These are phyloP conservation scores for Melopsittacus undulatus DNA, from an alignment of 2,797 vertebrate genomes.

Conservation along the genomic window DNA sequence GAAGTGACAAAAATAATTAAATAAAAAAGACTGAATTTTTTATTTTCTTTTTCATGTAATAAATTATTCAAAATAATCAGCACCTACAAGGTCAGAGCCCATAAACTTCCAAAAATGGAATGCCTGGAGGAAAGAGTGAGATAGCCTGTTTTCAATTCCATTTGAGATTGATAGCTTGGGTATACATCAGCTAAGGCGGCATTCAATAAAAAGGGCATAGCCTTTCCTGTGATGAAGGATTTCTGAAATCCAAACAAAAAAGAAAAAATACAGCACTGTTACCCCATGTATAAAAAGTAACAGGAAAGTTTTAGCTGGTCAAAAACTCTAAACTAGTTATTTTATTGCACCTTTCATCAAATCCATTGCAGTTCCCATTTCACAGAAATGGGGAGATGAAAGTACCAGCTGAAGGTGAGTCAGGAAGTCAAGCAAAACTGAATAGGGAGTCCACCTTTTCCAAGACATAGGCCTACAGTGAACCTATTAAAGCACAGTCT, in stretches of 20 bases:
- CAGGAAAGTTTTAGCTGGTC: not conserved
- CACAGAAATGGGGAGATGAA: not conserved
- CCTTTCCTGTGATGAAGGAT: not conserved
- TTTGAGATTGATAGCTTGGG: not conserved
- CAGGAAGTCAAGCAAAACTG: not conserved
- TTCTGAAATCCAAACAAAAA: not conserved
- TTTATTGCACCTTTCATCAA: not conserved
- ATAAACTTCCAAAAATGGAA: not conserved
- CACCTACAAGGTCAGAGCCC: not conserved
- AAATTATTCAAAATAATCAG: constrained; percentile 15
- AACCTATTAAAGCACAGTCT: not conserved
- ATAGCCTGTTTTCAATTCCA: not conserved
- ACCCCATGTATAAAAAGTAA: not conserved
- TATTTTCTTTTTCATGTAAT: not conserved
- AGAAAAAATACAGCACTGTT: not conserved
- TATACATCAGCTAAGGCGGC: not conserved
- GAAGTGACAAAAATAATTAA: not conserved
- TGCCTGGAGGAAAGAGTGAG: not conserved
- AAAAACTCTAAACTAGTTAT: not conserved
- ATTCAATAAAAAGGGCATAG: not conserved
- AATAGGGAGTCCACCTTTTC: not conserved
- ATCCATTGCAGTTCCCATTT: not conserved
- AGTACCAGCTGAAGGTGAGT: not conserved
- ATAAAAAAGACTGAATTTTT: not conserved
- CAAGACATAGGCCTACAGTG: not conserved